Evolutionary conservation across 2,888 invertebrate species (phyloP).

Genomic region (Cryptus armator): DNA sequence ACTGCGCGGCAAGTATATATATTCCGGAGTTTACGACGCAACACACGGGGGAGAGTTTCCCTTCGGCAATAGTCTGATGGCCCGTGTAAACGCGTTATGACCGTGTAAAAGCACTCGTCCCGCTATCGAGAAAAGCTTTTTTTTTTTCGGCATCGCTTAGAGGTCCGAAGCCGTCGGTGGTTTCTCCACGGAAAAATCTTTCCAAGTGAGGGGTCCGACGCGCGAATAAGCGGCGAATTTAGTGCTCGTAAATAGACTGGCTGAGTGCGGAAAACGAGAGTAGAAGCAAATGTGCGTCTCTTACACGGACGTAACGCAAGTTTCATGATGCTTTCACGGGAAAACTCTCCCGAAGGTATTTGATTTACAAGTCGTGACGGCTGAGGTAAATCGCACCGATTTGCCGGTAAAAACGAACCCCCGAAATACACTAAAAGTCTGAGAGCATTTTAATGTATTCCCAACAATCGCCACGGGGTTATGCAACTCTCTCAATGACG

Average conservation of each 20-base stretch:
- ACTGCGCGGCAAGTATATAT: constrained; percentile 4
- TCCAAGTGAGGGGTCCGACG: background rate
- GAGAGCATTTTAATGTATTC: constrained; percentile 21
- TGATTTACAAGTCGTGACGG: constrained; percentile 31
- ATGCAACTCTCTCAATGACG: background rate
- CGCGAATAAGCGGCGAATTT: constrained; percentile 58
- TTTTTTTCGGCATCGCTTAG: constrained; percentile 5
- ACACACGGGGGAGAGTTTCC: constrained; percentile 33
- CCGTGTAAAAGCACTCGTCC: constrained; percentile 68
- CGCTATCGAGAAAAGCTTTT: constrained; percentile 50
- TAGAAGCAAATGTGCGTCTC: constrained; percentile 13
- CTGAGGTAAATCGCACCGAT: constrained; percentile 5
- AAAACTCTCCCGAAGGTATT: background rate
- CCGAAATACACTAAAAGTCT: constrained; percentile 1
- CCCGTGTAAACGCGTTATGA: constrained; percentile 68
- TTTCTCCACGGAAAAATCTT: background rate
- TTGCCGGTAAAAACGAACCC: background rate
- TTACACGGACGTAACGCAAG: background rate
- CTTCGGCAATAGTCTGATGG: constrained; percentile 57
- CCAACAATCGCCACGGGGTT: background rate
- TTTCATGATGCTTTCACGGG: background rate
- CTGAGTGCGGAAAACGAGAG: constrained; percentile 32
- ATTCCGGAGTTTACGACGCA: constrained; percentile 40
- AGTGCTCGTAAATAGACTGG: constrained; percentile 64
- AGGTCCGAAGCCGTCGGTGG: background rate